Conservation (phyloP, 2,888 invertebrate genomes). For the Philereme transversata region DNA sequence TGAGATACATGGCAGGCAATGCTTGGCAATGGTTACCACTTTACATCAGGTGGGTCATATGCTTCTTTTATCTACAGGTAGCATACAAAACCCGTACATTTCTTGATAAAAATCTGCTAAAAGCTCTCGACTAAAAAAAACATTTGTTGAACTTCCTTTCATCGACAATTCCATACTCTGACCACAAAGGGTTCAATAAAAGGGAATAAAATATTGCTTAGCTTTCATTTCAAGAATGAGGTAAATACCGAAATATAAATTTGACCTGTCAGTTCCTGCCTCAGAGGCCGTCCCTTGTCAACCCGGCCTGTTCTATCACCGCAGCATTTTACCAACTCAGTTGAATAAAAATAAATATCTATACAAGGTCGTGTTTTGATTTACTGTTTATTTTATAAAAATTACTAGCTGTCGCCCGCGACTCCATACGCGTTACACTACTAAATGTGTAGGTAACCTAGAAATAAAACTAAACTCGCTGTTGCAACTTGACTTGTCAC, state of each 20-base stretch:
- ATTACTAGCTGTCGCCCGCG: too few species aligned
- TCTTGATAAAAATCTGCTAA: too few species aligned
- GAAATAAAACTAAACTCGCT: too few species aligned
- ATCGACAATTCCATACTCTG: not conserved
- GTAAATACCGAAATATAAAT: conserved; percentile 52
- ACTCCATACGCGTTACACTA: too few species aligned
- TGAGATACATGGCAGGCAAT: too few species aligned
- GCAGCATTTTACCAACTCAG: conserved; percentile 55
- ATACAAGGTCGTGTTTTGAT: conserved; percentile 5
- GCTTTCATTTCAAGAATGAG: conserved; percentile 33
- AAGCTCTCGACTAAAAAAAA: too few species aligned
- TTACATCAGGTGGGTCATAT: too few species aligned
- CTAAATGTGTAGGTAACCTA: too few species aligned
- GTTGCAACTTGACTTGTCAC: too few species aligned
- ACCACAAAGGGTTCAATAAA: conserved; percentile 17
- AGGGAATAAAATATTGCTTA: conserved; percentile 15
- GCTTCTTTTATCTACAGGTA: too few species aligned
- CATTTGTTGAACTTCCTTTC: not conserved
- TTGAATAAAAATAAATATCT: conserved; percentile 43
- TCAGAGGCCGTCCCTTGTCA: conserved; percentile 59
- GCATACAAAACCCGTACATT: too few species aligned
- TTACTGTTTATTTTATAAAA: conserved; percentile 3
- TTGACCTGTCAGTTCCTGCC: conserved; percentile 58
- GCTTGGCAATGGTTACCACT: too few species aligned
- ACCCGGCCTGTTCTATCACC: conserved; percentile 46